Conservation (phyloP, 2,797 vertebrate genomes). For the Orientallactaga sibirica region DNA sequence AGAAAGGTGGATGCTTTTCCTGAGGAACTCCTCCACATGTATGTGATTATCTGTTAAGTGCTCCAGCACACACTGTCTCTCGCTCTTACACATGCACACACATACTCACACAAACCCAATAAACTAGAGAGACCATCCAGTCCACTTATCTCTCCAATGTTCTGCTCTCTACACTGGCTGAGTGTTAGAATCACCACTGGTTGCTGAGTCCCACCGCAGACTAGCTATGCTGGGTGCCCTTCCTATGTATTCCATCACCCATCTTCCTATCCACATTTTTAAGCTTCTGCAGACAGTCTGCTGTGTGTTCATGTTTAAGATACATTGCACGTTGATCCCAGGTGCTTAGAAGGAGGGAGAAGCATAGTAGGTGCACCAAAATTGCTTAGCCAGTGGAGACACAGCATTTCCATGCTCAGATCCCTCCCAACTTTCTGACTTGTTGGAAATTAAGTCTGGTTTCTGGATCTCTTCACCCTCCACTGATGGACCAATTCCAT, state of each 20-base stretch:
- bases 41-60: too few relatives aligned
- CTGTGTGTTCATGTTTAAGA: neutral
- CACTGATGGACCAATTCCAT: neutral
- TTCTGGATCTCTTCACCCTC: neutral
- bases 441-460: slow-evolving; percentile 6
- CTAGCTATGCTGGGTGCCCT: neutral
- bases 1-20: too few relatives aligned
- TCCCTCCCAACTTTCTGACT: neutral
- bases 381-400: neutral
- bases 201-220: neutral
- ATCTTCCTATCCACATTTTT: neutral
- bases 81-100: too few relatives aligned
- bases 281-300: neutral
- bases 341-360: neutral
- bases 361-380: neutral
- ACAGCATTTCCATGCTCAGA: neutral
- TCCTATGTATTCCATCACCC: neutral
- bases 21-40: too few relatives aligned
- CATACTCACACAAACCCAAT: neutral
- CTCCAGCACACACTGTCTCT: too few relatives aligned
- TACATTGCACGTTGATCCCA: neutral
- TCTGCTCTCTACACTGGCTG: neutral
- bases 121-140: neutral
- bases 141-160: neutral
- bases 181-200: neutral